Evolutionary conservation across 2,113 vertebrate genomes (phyloP).

Genomic region (Merops nubicus): DNA sequence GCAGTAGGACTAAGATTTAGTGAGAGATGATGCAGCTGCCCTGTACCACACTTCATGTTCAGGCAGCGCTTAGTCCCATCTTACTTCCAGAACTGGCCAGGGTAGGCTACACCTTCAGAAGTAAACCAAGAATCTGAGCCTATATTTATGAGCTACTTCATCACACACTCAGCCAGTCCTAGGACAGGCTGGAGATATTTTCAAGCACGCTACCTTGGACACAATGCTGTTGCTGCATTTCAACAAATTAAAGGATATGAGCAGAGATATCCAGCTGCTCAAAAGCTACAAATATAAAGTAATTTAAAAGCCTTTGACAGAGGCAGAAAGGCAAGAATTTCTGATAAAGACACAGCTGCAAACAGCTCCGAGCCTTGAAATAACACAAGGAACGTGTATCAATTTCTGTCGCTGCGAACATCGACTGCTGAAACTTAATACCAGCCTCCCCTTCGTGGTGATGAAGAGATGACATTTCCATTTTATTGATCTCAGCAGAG

Average conservation of each 20-base stretch:
- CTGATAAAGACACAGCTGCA: conserved; percentile 61
- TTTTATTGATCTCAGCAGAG: conserved; percentile 18
- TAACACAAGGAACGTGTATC: conserved; percentile 53
- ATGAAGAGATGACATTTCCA: conserved; percentile 60
- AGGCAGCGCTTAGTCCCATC: not conserved
- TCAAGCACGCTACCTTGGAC: not conserved
- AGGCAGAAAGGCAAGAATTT: conserved; percentile 57
- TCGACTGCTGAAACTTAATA: conserved; percentile 53
- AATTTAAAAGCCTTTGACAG: conserved; percentile 64
- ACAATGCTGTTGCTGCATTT: not conserved
- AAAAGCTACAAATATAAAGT: conserved; percentile 57
- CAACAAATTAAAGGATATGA: conserved; percentile 56
- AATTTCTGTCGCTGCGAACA: conserved; percentile 56
- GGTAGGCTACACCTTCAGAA: not conserved
- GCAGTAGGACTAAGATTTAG: not conserved
- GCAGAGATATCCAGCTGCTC: conserved; percentile 44
- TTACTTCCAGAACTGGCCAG: not conserved
- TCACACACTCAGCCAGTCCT: not conserved
- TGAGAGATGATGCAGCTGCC: not conserved
- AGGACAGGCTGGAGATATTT: not conserved
- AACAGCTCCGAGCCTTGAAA: conserved; percentile 60
- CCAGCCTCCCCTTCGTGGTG: not conserved
- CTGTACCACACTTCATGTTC: not conserved
- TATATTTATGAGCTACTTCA: not conserved
- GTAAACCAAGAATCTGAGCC: not conserved